Evolutionary conservation across 1,140 invertebrate species (phyloP).

Genomic region (Orussus abietinus): DNA sequence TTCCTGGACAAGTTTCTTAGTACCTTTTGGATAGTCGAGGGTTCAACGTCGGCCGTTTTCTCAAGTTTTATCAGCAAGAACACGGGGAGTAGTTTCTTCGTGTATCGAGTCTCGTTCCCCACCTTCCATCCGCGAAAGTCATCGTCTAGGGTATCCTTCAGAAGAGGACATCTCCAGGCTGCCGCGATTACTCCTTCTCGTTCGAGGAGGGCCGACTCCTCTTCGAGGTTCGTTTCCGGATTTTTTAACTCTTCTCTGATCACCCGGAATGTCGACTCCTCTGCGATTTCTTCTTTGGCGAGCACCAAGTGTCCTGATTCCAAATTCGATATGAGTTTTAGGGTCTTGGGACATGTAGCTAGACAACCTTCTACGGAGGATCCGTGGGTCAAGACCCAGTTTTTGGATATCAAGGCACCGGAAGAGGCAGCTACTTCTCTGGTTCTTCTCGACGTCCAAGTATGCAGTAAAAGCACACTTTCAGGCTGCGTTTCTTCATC

Average conservation of each 20-base stretch:
- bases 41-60: conserved; percentile 36
- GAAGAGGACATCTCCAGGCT: conserved; percentile 53
- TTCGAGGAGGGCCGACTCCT: no score
- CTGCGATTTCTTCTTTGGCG: conserved; percentile 9
- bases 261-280: conserved; percentile 22
- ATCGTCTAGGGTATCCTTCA: conserved; percentile 50
- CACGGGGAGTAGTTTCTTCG: conserved; percentile 44
- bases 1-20: conserved; percentile 1
- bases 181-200: conserved; percentile 14
- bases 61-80: conserved; percentile 54
- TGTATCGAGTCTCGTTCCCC: conserved; percentile 39
- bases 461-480: no score
- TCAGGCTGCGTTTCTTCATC: no score
- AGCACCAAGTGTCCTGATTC: conserved; percentile 21
- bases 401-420: conserved; percentile 52
- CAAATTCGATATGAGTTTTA: conserved; percentile 11
- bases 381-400: conserved; percentile 57
- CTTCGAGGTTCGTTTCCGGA: no score
- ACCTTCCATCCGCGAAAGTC: conserved; percentile 54
- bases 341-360: neutral
- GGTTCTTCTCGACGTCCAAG: no score
- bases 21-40: neutral
- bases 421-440: conserved; percentile 44
- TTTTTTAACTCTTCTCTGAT: no score
- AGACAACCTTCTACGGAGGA: conserved; percentile 34